Evolutionary conservation across 2,888 invertebrate species (phyloP).

Genomic region (Hypolimnas misippus): DNA sequence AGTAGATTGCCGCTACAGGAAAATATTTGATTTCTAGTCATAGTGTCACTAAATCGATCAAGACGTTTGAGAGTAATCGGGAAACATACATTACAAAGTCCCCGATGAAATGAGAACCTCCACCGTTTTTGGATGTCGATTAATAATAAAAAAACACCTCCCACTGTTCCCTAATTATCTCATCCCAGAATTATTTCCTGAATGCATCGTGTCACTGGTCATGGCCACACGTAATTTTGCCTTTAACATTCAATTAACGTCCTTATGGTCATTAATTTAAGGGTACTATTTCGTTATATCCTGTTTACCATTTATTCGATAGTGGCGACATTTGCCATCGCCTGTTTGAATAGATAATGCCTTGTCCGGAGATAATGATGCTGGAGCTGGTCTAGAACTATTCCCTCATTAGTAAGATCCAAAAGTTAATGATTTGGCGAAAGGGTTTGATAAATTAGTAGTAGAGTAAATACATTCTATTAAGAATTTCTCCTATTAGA

Average conservation of each 20-base stretch:
- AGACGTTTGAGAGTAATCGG: too few species aligned
- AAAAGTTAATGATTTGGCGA: constrained; percentile 31
- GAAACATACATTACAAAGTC: too few species aligned
- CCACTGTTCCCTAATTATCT: constrained; percentile 21
- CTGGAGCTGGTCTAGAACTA: constrained; percentile 48
- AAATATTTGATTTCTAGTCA: too few species aligned
- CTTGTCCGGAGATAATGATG: constrained; percentile 57
- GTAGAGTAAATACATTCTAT: constrained; percentile 24
- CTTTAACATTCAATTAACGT: background rate
- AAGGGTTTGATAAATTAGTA: constrained; percentile 33
- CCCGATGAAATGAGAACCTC: too few species aligned
- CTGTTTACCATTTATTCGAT: constrained; percentile 29
- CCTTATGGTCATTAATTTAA: constrained; percentile 14
- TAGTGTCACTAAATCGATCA: too few species aligned
- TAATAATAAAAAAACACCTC: background rate
- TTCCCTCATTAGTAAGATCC: constrained; percentile 58
- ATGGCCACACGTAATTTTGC: constrained; percentile 34
- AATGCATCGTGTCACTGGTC: constrained; percentile 14
- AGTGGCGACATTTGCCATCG: constrained; percentile 54
- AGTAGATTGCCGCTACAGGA: too few species aligned
- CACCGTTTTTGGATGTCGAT: too few species aligned
- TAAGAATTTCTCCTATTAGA: background rate
- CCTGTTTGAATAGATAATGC: constrained; percentile 56
- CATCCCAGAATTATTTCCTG: constrained; percentile 17
- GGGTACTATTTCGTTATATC: constrained; percentile 13